Evolutionary conservation across 1,140 invertebrate species (phyloP).

Genomic region (Drosophila elegans): DNA sequence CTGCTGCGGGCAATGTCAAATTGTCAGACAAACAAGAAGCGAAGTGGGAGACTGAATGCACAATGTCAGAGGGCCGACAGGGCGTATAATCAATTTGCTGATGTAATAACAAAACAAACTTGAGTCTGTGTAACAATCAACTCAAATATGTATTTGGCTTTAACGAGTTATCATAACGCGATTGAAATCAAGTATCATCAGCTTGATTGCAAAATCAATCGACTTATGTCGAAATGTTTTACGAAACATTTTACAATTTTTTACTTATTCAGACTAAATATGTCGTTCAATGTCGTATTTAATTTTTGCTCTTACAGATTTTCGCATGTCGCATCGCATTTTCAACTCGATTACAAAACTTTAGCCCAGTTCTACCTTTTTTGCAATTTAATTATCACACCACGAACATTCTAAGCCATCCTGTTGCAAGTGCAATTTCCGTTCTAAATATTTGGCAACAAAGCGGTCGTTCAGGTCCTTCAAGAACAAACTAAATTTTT

Average conservation of each 20-base stretch:
- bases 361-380: conserved; percentile 7
- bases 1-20: conserved; percentile 44
- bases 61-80: conserved; percentile 37
- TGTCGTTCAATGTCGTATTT: conserved; percentile 15
- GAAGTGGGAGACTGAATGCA: conserved; percentile 17
- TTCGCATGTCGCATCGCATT: conserved; percentile 21
- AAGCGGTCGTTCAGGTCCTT: background rate
- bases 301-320: conserved; percentile 8
- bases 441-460: background rate
- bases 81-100: conserved; percentile 58
- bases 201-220: conserved; percentile 5
- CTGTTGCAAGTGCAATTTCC: conserved; percentile 8
- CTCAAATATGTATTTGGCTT: conserved; percentile 48
- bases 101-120: conserved; percentile 46
- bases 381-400: conserved; percentile 40
- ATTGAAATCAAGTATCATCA: conserved; percentile 3
- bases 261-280: background rate
- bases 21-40: conserved; percentile 23
- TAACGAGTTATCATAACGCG: conserved; percentile 1
- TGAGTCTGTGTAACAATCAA: conserved; percentile 14
- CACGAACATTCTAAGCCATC: background rate
- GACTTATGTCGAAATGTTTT: too few species aligned
- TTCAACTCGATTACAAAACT: conserved; percentile 26
- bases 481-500: background rate
- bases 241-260: conserved; percentile 1